Conservation (phyloP, 2,113 vertebrate genomes). For the Psammodynastes pulverulentus region DNA sequence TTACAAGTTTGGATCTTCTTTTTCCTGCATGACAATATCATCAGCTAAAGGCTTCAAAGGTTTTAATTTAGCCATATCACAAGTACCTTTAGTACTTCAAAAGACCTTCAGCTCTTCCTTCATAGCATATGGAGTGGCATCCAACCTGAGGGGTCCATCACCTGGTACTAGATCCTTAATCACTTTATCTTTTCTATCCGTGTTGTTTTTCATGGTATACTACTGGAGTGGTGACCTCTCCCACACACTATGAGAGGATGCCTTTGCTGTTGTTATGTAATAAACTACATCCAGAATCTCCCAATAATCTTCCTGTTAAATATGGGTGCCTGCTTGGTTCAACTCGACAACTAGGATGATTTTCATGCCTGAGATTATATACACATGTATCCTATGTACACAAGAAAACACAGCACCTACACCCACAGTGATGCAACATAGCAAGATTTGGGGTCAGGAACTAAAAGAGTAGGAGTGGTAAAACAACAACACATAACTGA, state of each 20-base stretch:
- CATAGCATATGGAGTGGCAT: background rate
- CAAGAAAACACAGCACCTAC: background rate
- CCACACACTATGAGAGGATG: background rate
- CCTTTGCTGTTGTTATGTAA: background rate
- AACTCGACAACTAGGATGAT: no score
- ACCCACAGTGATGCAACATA: background rate
- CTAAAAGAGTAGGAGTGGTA: background rate
- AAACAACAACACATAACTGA: background rate
- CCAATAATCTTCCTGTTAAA: background rate
- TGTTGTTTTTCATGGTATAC: background rate
- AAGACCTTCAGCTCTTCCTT: background rate
- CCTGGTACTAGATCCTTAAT: background rate
- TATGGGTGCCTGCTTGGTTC: background rate
- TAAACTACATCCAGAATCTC: background rate
- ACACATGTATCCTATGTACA: background rate
- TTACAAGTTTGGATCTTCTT: background rate
- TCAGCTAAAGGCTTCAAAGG: background rate
- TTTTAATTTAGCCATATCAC: background rate
- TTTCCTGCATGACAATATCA: background rate
- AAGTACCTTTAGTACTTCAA: background rate
- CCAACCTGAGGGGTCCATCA: background rate
- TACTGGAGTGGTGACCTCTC: background rate
- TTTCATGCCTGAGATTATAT: background rate
- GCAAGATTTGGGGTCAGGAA: background rate
- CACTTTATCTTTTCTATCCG: background rate